These are phyloP conservation scores for Sminthurinus signatus DNA, from an alignment of 1,140 invertebrate species.

Conservation along the genomic window DNA sequence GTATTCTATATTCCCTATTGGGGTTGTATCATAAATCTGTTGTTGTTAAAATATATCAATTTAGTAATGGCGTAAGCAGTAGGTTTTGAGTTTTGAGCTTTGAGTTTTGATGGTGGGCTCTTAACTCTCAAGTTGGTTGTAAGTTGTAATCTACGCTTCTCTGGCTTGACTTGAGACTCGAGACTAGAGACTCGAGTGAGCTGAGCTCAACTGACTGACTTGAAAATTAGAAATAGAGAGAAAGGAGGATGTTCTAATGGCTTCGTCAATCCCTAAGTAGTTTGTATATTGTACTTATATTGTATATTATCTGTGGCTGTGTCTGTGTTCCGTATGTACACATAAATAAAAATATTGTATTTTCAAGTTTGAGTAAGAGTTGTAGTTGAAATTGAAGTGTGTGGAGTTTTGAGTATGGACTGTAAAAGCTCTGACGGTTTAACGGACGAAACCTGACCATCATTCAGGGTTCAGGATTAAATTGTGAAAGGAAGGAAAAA, in stretches of 20 bases:
- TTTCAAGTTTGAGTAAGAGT: no score
- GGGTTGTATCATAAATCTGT: not conserved
- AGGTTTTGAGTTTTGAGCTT: no score
- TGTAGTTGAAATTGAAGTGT: no score
- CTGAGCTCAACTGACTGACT: not conserved
- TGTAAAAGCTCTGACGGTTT: not conserved
- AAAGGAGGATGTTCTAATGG: not conserved
- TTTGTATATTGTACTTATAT: no score
- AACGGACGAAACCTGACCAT: not conserved
- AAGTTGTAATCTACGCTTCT: not conserved
- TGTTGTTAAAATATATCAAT: not conserved
- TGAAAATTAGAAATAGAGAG: not conserved
- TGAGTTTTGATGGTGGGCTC: not conserved
- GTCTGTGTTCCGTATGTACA: no score
- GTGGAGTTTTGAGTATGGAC: not conserved
- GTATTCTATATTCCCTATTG: not conserved
- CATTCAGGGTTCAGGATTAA: not conserved
- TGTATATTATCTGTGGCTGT: no score
- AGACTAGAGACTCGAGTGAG: no score
- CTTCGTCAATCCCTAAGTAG: no score
- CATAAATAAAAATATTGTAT: no score
- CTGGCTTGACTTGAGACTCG: no score
- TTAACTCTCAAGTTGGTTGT: not conserved
- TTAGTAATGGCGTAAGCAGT: not conserved
- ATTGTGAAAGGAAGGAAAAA: not conserved